Base-by-base conservation (phyloP, 2,113 vertebrate genomes). In the Amphiprion ocellaris region DNA sequence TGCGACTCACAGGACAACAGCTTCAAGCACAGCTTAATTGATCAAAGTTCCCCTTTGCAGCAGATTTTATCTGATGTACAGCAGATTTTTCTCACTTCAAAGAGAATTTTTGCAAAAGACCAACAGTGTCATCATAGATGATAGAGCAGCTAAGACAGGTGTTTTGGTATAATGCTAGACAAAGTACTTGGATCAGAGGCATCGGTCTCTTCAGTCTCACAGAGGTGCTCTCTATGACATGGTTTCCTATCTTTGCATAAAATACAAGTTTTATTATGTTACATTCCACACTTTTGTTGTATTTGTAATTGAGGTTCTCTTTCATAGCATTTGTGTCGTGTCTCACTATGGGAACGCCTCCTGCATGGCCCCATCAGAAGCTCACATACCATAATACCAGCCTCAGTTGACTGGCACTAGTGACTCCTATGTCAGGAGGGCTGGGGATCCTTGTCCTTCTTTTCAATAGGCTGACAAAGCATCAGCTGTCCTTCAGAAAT, bases 301-400 rank as follows among this genome's bases (percentile, higher is more conserved):
- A 16, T 85, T 80, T 79, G 37, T 69, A 49, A 82, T 74, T 69
- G 64, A 77, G 50, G 17, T 37, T 37, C 33, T 37, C 30, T 30
- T 30, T 8, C 5, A 33, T 33, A 33, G 33, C 33, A 33, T 33
- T 33, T 5, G 33, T 33, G 4, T 33, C 4, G 7, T 33, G 33
- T 33, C 33, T 33, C 33, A 33, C 4, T 33, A 6, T 33, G 33
- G 33, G 33, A 33, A 33, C 33, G 7, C 33, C 33, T 33, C 4
- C 33, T 33, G 33, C 33, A 33, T 33, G 7, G 7, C 7, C 33
- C 7, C 33, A 37, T 37, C 33, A 37, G 33, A 37, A 37, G 33
- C 33, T 9, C 8, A 9, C 6, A 37, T 37, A 9, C 33, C 8
- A 37, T 10, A 8, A 10, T 37, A 7, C 33, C 33, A 37, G 33